Evolutionary conservation across 1,140 invertebrate species (phyloP).

Genomic region (Proctacanthus coquilletti): DNA sequence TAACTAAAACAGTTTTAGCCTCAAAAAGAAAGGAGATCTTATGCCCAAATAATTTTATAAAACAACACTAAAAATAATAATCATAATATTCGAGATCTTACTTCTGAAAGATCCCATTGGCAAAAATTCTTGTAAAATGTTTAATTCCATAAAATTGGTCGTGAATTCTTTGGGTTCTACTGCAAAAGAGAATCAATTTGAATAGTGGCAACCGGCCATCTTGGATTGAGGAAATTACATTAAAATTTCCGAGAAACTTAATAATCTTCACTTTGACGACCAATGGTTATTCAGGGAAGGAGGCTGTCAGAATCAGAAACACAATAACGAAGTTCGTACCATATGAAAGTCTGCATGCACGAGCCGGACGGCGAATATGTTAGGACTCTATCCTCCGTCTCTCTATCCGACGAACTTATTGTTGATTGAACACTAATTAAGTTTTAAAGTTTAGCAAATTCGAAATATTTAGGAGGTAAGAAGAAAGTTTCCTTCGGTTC

Average conservation of each 20-base stretch:
- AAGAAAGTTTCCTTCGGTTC: slow-evolving; percentile 1
- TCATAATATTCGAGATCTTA: not conserved
- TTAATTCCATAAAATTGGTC: too few relatives aligned
- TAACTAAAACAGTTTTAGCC: too few relatives aligned
- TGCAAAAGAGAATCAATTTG: too few relatives aligned
- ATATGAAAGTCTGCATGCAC: too few relatives aligned
- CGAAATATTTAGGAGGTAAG: slow-evolving; percentile 1
- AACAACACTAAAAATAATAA: not conserved
- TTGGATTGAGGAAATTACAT: not conserved
- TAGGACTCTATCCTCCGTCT: too few relatives aligned
- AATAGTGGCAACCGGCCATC: not conserved
- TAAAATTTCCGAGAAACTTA: not conserved
- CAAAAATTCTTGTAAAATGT: not conserved
- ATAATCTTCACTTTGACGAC: slow-evolving; percentile 1
- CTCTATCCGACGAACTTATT: not conserved
- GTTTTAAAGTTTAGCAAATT: slow-evolving; percentile 3
- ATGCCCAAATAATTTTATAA: too few relatives aligned
- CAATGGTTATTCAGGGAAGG: not conserved
- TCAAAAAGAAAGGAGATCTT: too few relatives aligned
- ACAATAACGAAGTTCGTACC: not conserved
- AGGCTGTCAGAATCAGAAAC: not conserved
- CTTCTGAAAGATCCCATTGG: not conserved
- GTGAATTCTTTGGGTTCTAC: too few relatives aligned
- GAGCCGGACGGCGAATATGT: too few relatives aligned
- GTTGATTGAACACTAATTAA: slow-evolving; percentile 3